A percentile compares a stretch with the other conserved stretches of the same genome.
These are phyloP conservation scores for Drosophila paracracens DNA, from an alignment of 2,888 invertebrate genomes.

Conservation along the genomic window DNA sequence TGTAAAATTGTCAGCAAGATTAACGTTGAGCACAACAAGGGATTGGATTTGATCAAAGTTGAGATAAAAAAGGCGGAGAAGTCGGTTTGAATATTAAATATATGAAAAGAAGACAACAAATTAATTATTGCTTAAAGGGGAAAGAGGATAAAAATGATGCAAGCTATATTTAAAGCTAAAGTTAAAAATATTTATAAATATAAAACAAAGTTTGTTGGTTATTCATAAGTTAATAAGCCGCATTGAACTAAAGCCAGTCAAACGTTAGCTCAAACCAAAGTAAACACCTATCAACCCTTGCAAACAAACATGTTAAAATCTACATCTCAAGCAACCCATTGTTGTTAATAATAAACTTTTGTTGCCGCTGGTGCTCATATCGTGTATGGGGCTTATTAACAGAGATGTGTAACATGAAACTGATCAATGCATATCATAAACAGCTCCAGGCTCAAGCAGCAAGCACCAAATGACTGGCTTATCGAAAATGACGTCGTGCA, in stretches of 20 bases:
- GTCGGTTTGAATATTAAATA: background rate
- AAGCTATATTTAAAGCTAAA: background rate
- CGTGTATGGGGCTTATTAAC: slow-evolving; percentile 10
- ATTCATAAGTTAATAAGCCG: background rate
- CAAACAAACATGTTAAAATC: background rate
- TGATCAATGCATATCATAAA: slow-evolving; percentile 52
- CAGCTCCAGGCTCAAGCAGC: slow-evolving; percentile 20
- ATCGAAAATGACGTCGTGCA: background rate
- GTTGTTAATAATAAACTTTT: background rate
- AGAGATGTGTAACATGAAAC: slow-evolving; percentile 23
- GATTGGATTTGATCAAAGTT: slow-evolving; percentile 7
- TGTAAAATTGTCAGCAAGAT: slow-evolving; percentile 32
- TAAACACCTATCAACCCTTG: background rate
- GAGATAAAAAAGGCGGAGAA: background rate
- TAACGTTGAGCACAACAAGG: slow-evolving; percentile 36
- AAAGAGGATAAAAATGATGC: background rate
- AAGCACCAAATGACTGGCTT: background rate
- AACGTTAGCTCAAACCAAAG: background rate
- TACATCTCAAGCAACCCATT: slow-evolving; percentile 1
- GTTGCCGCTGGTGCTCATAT: background rate
- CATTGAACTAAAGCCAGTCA: background rate
- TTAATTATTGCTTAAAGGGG: background rate
- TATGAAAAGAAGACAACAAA: background rate
- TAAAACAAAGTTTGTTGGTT: background rate
- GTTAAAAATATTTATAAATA: background rate